Base-by-base conservation (phyloP, 2,888 invertebrate genomes). In the Xanthia icteritia region DNA sequence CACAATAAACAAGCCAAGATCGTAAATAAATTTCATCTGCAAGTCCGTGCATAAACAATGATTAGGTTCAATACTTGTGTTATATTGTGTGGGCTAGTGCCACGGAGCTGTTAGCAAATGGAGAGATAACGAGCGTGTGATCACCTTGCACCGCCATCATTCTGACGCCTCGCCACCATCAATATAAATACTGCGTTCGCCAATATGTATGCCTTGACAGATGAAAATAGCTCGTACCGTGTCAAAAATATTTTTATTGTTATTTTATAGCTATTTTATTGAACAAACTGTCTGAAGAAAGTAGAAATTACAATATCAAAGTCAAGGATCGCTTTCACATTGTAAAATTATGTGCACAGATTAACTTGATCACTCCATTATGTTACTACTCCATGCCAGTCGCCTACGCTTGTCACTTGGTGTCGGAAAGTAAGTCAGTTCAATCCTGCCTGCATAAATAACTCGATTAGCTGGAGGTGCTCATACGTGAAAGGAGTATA, bases 321-420 rank as follows among this genome's bases (percentile, higher is more conserved):
- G 3, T 66, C 27, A 56, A 58, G 8, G 3, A 20, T 36, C 6
- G 36, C 51, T n/a, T 63, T 76, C 27, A 9, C 0, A 15, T 0
- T 27, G 5, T 15, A 23, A 23, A 6, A 66, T 31, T 6, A 66
- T 11, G 15, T 48, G 1, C 0, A 8, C 1, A 51, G 5, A 39
- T 31, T 51, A 54, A 9, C 11, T 15, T 61, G 56, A 51, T 5
- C 13, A 60, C 31, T 85, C 82, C 73, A 77, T 68, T 48, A 23
- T 17, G 3, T 60, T 13, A 42, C 9, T 66, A 74, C 39, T 74
- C 78, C 5, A 0, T 64, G 63, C 3, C 27, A 60, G 1, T 75
- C 83, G 79, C 83, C 83, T 82, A 84, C 83, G 86, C 86, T 48
- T 84, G 86, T 85, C 78, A 84, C 69, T 75, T 73, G 72, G 74